These are phyloP conservation scores for Pasiphila rectangulata DNA, from an alignment of 2,888 invertebrate species.

Conservation along the genomic window DNA sequence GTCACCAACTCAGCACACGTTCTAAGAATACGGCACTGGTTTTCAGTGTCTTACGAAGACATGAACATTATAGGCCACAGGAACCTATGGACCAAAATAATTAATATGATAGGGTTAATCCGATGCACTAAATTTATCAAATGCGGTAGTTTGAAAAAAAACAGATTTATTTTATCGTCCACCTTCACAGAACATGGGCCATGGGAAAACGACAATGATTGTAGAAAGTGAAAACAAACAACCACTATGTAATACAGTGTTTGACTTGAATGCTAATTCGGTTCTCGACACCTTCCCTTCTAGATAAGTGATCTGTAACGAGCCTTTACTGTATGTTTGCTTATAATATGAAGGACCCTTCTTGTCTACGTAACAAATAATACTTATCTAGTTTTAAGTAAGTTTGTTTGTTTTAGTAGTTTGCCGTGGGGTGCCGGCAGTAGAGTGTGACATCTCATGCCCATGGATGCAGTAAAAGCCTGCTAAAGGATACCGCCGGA, in stretches of 20 bases:
- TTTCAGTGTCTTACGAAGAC: too few relatives aligned
- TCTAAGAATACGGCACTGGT: too few relatives aligned
- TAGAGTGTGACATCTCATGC: too few relatives aligned
- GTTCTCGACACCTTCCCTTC: constrained; percentile 21
- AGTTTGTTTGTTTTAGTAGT: too few relatives aligned
- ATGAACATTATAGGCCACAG: too few relatives aligned
- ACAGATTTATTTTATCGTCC: neutral
- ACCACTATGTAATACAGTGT: constrained; percentile 36
- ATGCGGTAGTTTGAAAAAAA: neutral
- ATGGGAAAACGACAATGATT: constrained; percentile 41
- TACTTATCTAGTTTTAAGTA: too few relatives aligned
- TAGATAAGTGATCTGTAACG: constrained; percentile 9
- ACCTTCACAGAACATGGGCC: constrained; percentile 36
- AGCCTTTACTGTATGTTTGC: constrained; percentile 1
- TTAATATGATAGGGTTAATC: too few relatives aligned
- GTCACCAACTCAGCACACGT: too few relatives aligned
- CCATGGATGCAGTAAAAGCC: too few relatives aligned
- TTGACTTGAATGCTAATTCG: constrained; percentile 39
- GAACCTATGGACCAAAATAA: too few relatives aligned
- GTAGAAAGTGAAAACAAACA: constrained; percentile 58
- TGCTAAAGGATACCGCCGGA: too few relatives aligned
- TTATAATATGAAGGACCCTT: neutral
- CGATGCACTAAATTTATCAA: neutral
- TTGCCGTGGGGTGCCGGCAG: too few relatives aligned
- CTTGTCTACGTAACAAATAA: neutral